These are phyloP conservation scores for Hippocampus kuda DNA, from an alignment of 2,797 vertebrate genomes.

Conservation along the genomic window DNA sequence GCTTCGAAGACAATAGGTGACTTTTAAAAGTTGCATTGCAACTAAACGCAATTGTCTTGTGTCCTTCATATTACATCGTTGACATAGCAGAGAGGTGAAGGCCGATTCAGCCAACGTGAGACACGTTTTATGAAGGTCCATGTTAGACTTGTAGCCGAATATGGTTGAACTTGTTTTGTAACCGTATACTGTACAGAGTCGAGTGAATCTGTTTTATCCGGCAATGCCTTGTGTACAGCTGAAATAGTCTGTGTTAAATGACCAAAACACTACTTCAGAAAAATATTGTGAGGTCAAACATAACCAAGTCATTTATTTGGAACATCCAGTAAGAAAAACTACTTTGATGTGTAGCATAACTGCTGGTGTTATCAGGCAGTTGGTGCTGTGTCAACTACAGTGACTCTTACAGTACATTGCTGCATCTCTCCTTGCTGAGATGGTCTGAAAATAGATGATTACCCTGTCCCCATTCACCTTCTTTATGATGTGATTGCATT, in stretches of 20 bases:
- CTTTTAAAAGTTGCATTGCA: neutral
- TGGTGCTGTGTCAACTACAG: neutral
- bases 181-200: neutral
- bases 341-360: conserved; percentile 4
- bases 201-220: conserved; percentile 1
- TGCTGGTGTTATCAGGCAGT: neutral
- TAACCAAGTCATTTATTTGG: neutral
- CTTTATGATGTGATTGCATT: neutral
- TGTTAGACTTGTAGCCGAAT: neutral
- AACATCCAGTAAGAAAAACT: neutral
- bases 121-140: neutral
- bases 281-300: neutral
- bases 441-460: neutral
- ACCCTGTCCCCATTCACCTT: neutral
- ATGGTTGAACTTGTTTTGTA: neutral
- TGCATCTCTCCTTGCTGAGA: neutral
- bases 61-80: neutral
- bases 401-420: neutral
- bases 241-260: conserved; percentile 7
- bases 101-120: neutral
- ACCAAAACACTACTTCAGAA: neutral
- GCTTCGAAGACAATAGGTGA: neutral
- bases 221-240: conserved; percentile 4
- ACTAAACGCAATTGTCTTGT: neutral
- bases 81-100: neutral